Conservation (phyloP, 30 jellyfish, hydroid and myxozoan genomes). For the Aurelia aurita region DNA sequence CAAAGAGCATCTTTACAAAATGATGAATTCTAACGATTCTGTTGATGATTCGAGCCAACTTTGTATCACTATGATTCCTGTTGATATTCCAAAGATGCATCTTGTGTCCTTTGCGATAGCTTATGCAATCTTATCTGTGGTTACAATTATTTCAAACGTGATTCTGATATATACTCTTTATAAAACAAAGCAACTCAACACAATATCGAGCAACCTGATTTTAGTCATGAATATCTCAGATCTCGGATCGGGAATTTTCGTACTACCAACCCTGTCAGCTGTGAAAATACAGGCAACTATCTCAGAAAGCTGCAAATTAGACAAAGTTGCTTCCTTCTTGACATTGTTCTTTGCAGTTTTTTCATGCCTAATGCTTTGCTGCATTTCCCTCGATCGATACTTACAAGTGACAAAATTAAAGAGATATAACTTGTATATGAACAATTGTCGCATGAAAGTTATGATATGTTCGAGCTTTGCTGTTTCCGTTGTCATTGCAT, state of each 20-base stretch:
- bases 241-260: conserved; percentile 41
- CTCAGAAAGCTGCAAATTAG: conserved; percentile 15
- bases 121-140: conserved; percentile 5
- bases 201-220: conserved; percentile 40
- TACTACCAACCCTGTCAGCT: conserved; percentile 7
- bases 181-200: no score
- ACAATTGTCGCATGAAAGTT: conserved; percentile 27
- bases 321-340: not conserved
- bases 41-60: no score
- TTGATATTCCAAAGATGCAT: no score
- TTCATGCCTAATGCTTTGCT: conserved; percentile 30
- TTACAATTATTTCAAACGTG: conserved; percentile 8
- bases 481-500: conserved; percentile 4
- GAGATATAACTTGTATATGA: conserved; percentile 47
- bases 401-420: conserved; percentile 43
- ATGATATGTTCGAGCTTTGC: conserved; percentile 14
- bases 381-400: conserved; percentile 45
- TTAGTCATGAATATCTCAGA: conserved; percentile 55
- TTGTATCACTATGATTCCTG: no score
- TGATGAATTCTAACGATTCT: no score
- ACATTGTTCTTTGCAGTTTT: conserved; percentile 35
- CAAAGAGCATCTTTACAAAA: no score
- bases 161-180: conserved; percentile 44
- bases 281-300: conserved; percentile 2
- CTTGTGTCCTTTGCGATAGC: no score